Evolutionary conservation across 2,888 invertebrate species (phyloP), one percentile per base, ranked within the genome.

Genomic region (Luperina nickerlii): DNA sequence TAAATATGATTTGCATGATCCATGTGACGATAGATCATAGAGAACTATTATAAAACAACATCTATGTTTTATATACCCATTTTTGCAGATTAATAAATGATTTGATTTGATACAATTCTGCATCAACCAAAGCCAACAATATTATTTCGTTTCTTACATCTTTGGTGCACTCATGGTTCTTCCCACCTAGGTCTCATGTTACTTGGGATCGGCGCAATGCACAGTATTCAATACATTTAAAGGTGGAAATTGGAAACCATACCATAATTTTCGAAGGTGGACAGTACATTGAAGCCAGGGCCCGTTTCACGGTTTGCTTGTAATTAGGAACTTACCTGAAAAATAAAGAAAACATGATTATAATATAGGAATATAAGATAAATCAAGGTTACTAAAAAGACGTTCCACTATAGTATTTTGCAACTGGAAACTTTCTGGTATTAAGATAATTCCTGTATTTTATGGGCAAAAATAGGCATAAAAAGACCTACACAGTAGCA

Each of bases 281-380:
- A 18, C 18, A 24, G 6, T 9, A 42, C 1, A 5, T 48, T 63
- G 67, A 48, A 38, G 24, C 18, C 27, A 15, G 1, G 4, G 6
- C 2, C 24, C 5, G 9, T 5, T 54, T n/a, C 24, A 24, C 32
- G 24, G n/a, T 48, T 24, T 11, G 18, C 3, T 65, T 60, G 27
- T 38, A 45, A 38, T 9, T 65, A 38, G 51, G 76, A 67, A 66
- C 87, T 86, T 87, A 86, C 86, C 87, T 86, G 76, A 51, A 79
- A 87, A 69, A 66, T 2, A 54, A 18, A 81, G 18, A 57, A 66
- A 20, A 48, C 2, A 67, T 32, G 15, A 38, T 69, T 62, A 48
- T 9, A 62, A 51, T 38, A 60, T 24, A 9, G 6, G 20, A 62
- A 42, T n/a, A n/a, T 9, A 3, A 20, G 0, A 74, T 42, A 38